Conservation (phyloP, 2,113 vertebrate genomes). For the Delphinus delphis region DNA sequence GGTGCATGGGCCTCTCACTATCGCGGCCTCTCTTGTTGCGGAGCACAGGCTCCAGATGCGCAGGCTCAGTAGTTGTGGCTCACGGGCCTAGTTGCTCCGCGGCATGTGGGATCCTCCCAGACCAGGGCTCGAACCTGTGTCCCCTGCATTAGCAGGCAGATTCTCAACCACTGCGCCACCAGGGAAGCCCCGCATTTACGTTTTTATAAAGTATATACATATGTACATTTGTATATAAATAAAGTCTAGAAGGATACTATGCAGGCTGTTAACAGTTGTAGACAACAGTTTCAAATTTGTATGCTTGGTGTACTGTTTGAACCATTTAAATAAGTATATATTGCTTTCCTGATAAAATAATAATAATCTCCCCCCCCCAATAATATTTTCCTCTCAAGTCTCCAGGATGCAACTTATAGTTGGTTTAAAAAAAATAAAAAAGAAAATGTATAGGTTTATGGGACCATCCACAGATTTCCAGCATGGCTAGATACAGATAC, state of each 20-base stretch:
- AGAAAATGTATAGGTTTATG: not conserved
- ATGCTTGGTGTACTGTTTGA: not conserved
- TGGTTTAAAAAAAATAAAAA: not conserved
- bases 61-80: no score
- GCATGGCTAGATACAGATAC: not conserved
- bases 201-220: not conserved
- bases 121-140: no score
- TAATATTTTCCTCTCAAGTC: not conserved
- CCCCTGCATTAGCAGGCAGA: no score
- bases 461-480: not conserved
- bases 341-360: not conserved
- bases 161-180: no score
- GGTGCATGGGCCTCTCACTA: no score
- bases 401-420: not conserved
- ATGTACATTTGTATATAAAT: not conserved
- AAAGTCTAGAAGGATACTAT: not conserved
- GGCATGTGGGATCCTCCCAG: no score
- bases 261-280: not conserved
- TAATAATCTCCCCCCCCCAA: not conserved
- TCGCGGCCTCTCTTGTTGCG: no score
- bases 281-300: not conserved
- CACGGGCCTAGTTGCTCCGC: no score
- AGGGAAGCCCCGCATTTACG: no score
- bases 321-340: not conserved
- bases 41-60: no score